Evolutionary conservation across 2,888 invertebrate genomes (phyloP).

Genomic region (Drosophila austrosaltans): DNA sequence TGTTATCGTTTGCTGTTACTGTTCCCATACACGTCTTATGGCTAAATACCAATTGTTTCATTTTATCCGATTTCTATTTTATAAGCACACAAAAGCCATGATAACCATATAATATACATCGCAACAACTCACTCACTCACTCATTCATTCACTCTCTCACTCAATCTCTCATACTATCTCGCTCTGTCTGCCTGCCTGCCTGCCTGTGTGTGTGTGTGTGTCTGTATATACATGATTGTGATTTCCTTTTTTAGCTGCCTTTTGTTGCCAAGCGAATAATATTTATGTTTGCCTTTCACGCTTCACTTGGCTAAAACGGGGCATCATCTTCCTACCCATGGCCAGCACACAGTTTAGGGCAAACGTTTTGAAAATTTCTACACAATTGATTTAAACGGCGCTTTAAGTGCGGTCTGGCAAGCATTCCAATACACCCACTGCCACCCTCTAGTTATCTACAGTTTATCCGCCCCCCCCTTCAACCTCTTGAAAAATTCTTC

Average conservation of each 20-base stretch:
- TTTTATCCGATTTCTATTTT: constrained; percentile 60
- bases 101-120: constrained; percentile 54
- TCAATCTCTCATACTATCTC: background rate
- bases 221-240: constrained; percentile 20
- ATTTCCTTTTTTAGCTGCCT: constrained; percentile 46
- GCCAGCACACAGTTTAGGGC: constrained; percentile 28
- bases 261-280: constrained; percentile 61
- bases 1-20: constrained; percentile 8
- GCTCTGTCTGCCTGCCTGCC: constrained; percentile 16
- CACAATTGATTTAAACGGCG: constrained; percentile 75
- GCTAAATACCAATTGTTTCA: constrained; percentile 64
- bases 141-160: background rate
- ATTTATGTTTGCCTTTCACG: constrained; percentile 77
- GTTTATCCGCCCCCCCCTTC: background rate
- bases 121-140: constrained; percentile 1
- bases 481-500: background rate
- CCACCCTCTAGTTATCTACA: background rate
- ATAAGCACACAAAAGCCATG: constrained; percentile 57
- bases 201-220: constrained; percentile 25
- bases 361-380: constrained; percentile 66
- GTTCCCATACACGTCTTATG: constrained; percentile 58
- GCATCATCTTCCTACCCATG: constrained; percentile 18
- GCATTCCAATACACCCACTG: background rate
- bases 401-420: constrained; percentile 46
- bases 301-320: constrained; percentile 50